Conservation (phyloP, 2,113 vertebrate genomes). For the Neogobius melanostomus region DNA sequence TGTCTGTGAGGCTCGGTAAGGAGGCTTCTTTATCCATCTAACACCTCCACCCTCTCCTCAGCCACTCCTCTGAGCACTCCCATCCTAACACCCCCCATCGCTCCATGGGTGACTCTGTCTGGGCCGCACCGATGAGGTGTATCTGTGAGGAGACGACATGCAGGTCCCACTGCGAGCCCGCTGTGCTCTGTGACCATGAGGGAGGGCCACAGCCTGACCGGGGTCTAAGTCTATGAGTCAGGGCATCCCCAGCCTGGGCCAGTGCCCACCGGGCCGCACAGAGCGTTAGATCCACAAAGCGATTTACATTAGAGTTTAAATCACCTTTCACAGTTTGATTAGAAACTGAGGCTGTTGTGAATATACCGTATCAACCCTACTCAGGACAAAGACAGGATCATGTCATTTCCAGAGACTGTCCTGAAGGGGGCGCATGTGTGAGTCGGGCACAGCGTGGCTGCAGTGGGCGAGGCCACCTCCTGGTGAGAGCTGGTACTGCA, state of each 20-base stretch:
- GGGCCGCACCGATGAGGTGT: constrained; percentile 15
- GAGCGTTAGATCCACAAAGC: too few species aligned
- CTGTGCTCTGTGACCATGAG: background rate
- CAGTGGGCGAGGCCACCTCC: constrained; percentile 33
- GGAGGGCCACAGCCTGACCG: too few species aligned
- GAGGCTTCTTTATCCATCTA: constrained; percentile 84
- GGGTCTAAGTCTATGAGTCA: too few species aligned
- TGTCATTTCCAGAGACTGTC: too few species aligned
- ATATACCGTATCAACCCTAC: too few species aligned
- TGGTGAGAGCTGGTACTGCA: background rate
- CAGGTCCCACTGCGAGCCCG: background rate
- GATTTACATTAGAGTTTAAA: too few species aligned
- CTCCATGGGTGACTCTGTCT: constrained; percentile 81
- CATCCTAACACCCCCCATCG: constrained; percentile 71
- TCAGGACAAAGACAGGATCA: too few species aligned
- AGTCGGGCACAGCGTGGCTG: constrained; percentile 20
- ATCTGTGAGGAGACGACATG: background rate
- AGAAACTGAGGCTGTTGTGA: too few species aligned
- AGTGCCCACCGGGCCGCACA: too few species aligned
- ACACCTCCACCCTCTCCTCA: constrained; percentile 76
- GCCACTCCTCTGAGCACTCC: constrained; percentile 67
- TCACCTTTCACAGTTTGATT: too few species aligned
- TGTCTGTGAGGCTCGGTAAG: constrained; percentile 70
- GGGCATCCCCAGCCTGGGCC: too few species aligned
- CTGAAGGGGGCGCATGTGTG: background rate